A percentile compares a stretch with the other conserved stretches of the same genome.
Conservation (phyloP, 2,797 vertebrate species). For the Chaetodon trifasciatus region DNA sequence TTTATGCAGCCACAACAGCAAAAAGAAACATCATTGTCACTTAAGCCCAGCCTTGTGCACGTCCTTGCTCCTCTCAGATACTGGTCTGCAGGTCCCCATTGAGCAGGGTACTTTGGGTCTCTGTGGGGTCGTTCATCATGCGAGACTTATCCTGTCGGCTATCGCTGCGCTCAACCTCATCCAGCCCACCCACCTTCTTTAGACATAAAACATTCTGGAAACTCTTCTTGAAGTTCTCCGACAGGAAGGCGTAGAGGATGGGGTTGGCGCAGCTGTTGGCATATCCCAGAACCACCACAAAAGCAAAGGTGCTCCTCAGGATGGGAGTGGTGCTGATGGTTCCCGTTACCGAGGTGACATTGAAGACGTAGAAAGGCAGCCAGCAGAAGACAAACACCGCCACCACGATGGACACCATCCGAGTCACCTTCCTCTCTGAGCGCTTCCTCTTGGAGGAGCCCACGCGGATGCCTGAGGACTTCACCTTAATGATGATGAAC, state of each 20-base stretch:
- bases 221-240: constrained; percentile 99
- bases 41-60: too few relatives aligned
- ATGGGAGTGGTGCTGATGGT: constrained; percentile 91
- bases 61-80: constrained; percentile 82
- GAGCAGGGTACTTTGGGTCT: constrained; percentile 93
- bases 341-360: constrained; percentile 94
- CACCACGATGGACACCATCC: constrained; percentile 98
- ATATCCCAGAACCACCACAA: constrained; percentile 95
- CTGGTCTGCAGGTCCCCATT: constrained; percentile 95
- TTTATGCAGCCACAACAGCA: too few relatives aligned
- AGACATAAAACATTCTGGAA: constrained; percentile 97
- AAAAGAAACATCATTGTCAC: too few relatives aligned
- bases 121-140: constrained; percentile 93
- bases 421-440: constrained; percentile 95
- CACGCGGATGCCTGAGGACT: constrained; percentile 95
- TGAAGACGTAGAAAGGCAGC: constrained; percentile 98
- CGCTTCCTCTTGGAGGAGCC: constrained; percentile 95
- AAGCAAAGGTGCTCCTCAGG: constrained; percentile 95
- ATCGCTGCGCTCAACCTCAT: constrained; percentile 92
- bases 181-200: constrained; percentile 91
- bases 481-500: constrained; percentile 95
- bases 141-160: constrained; percentile 94
- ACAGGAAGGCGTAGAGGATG: constrained; percentile 97
- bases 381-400: constrained; percentile 98
- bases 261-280: constrained; percentile 98